Conservation (phyloP, 64 coral and sea anemone species). For the Montipora sp. region DNA sequence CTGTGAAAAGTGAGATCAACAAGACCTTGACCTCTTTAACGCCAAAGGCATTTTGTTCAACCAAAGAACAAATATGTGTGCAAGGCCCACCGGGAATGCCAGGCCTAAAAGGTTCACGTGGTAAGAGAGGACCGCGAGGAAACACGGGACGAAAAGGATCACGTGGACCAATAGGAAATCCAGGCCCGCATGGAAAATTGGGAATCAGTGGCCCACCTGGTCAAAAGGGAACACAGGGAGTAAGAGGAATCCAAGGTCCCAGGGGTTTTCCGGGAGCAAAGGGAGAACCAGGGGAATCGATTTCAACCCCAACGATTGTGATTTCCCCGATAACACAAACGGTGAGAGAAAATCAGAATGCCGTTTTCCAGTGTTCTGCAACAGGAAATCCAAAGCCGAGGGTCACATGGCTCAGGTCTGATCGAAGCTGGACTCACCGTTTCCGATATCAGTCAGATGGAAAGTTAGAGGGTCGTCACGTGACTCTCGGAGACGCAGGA, state of each 20-base stretch:
- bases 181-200: constrained; percentile 20
- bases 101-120: constrained; percentile 45
- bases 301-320: constrained; percentile 2
- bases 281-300: constrained; percentile 43
- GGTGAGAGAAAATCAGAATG: constrained; percentile 48
- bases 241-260: constrained; percentile 21
- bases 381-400: constrained; percentile 57
- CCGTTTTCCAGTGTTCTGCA: constrained; percentile 43
- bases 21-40: constrained; percentile 7
- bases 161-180: constrained; percentile 16
- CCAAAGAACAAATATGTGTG: background rate
- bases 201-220: constrained; percentile 16
- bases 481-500: constrained; percentile 49
- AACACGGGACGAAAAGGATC: constrained; percentile 22
- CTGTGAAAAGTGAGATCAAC: constrained; percentile 24
- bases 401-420: constrained; percentile 37
- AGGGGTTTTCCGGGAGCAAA: constrained; percentile 32
- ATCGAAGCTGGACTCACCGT: background rate
- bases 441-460: background rate
- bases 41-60: constrained; percentile 3
- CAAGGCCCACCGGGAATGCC: constrained; percentile 55
- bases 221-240: constrained; percentile 21
- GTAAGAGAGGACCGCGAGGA: constrained; percentile 39
- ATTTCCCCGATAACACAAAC: constrained; percentile 2
- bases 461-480: background rate